These are phyloP conservation scores for Gymnothorax javanicus DNA, from an alignment of 2,797 vertebrate genomes.

Conservation along the genomic window DNA sequence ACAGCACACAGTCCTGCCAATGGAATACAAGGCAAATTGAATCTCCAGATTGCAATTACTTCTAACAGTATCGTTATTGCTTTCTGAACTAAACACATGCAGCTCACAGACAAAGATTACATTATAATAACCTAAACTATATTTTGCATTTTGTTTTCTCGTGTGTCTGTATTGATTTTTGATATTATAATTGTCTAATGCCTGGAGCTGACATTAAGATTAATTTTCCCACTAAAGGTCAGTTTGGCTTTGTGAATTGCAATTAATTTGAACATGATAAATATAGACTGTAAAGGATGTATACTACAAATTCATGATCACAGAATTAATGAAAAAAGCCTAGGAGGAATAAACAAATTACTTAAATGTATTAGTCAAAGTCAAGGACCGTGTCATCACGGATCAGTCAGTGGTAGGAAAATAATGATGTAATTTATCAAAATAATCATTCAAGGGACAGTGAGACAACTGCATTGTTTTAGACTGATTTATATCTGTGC, in stretches of 20 bases:
- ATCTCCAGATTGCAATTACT: conserved; percentile 43
- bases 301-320: background rate
- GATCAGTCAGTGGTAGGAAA: background rate
- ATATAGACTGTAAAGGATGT: background rate
- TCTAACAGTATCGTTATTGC: conserved; percentile 30
- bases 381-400: background rate
- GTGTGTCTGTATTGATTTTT: background rate
- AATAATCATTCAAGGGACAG: background rate
- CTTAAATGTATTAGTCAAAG: background rate
- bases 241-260: background rate
- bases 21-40: conserved; percentile 33
- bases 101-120: background rate
- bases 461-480: background rate
- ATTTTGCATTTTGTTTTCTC: background rate
- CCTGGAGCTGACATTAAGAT: background rate
- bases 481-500: background rate
- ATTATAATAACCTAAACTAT: background rate
- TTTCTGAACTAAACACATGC: conserved; percentile 29
- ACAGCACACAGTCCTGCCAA: background rate
- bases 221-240: background rate
- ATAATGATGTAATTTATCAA: background rate
- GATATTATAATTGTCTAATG: background rate
- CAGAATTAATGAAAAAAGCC: background rate
- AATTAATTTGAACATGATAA: background rate
- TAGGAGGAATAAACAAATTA: background rate